phyloP scores from a whole-genome alignment of 1,140 invertebrate genomes.

The Leptopilina clavipes region DNA sequence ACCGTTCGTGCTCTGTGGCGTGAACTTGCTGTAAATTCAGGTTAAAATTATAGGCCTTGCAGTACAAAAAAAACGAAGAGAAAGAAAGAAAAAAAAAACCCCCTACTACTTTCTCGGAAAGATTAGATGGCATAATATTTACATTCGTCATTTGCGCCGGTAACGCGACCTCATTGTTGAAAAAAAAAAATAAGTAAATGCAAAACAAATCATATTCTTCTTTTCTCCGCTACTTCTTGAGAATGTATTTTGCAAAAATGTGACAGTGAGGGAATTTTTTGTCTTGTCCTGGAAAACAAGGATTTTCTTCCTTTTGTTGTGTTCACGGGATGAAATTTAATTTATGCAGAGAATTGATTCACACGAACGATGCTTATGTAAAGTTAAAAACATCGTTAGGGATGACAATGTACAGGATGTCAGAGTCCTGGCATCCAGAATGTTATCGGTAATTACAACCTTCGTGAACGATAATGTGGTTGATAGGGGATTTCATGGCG shows the following conservation, averaged over 20 bases:
- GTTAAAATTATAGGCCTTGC: slow-evolving; percentile 10
- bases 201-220: not conserved
- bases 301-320: too few species aligned
- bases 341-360: not conserved
- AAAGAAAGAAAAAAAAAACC: too few species aligned
- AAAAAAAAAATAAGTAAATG: not conserved
- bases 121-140: slow-evolving; percentile 21
- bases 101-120: not conserved
- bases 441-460: slow-evolving; percentile 31
- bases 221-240: not conserved
- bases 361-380: not conserved
- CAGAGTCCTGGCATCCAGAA: not conserved
- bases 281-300: too few species aligned
- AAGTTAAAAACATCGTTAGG: not conserved
- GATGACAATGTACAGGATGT: slow-evolving; percentile 16
- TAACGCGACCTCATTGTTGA: slow-evolving; percentile 1
- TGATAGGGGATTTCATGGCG: not conserved
- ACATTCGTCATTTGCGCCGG: not conserved
- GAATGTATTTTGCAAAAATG: too few species aligned
- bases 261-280: too few species aligned
- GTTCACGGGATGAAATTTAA: not conserved
- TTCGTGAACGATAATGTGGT: slow-evolving; percentile 25
- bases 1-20: not conserved
- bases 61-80: not conserved
- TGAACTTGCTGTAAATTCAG: slow-evolving; percentile 16